A percentile compares a stretch with the other conserved stretches of the same genome.
Conservation (phyloP, 2,888 invertebrate species). For the Habrosyne pyritoides region DNA sequence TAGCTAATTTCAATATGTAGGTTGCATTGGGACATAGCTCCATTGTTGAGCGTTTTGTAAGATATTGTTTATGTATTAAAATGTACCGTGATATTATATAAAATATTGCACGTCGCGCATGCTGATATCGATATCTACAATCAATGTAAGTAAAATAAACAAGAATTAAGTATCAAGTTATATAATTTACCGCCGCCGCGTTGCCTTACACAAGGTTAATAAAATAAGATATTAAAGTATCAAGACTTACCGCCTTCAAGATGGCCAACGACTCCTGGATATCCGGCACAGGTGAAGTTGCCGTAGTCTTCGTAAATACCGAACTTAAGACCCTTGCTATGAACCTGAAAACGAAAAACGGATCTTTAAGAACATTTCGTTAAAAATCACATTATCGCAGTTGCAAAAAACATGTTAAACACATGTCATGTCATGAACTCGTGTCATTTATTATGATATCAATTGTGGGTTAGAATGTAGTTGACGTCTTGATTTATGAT, state of each 20-base stretch:
- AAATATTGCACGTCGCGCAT: background rate
- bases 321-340: slow-evolving; percentile 96
- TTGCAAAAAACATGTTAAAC: background rate
- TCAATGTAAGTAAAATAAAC: too few relatives aligned
- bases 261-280: slow-evolving; percentile 95
- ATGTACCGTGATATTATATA: background rate
- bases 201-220: too few relatives aligned
- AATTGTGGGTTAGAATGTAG: background rate
- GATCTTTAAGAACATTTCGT: too few relatives aligned
- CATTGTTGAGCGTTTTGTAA: slow-evolving; percentile 24
- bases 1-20: slow-evolving; percentile 38
- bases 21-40: slow-evolving; percentile 28
- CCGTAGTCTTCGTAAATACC: slow-evolving; percentile 99
- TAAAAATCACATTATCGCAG: too few relatives aligned
- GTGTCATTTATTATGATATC: background rate
- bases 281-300: slow-evolving; percentile 98
- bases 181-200: too few relatives aligned
- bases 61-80: background rate
- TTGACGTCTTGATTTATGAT: slow-evolving; percentile 3
- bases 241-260: slow-evolving; percentile 84
- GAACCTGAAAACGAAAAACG: slow-evolving; percentile 86
- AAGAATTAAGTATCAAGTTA: too few relatives aligned
- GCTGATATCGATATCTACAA: background rate
- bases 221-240: background rate
- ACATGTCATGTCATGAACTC: background rate